Evolutionary conservation across 2,113 vertebrate species (phyloP).

Genomic region (Amphiprion percula): DNA sequence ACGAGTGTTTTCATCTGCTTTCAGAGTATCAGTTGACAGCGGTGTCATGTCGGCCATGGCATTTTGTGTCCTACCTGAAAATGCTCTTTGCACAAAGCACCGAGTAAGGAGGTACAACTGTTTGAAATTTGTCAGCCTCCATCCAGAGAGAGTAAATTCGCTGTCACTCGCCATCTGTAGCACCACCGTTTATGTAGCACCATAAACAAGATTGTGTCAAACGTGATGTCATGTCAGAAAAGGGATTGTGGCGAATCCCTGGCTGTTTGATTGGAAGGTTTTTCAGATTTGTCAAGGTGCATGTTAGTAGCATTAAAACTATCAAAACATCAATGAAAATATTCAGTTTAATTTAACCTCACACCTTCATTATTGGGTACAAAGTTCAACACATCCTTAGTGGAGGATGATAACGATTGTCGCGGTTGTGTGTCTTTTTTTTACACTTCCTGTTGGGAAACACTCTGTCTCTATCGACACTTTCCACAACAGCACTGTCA

Average conservation of each 20-base stretch:
- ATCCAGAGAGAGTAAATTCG: slow-evolving; percentile 26
- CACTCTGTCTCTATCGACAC: slow-evolving; percentile 44
- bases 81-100: slow-evolving; percentile 25
- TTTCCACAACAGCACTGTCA: slow-evolving; percentile 52
- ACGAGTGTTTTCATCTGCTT: slow-evolving; percentile 56
- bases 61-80: slow-evolving; percentile 41
- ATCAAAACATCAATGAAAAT: background rate
- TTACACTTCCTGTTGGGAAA: slow-evolving; percentile 57
- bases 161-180: slow-evolving; percentile 27
- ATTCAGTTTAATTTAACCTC: background rate
- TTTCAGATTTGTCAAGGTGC: background rate
- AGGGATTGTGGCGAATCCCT: slow-evolving; percentile 3
- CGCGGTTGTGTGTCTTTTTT: slow-evolving; percentile 54
- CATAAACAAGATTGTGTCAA: slow-evolving; percentile 46
- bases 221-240: slow-evolving; percentile 18
- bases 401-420: slow-evolving; percentile 26
- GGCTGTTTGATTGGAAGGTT: background rate
- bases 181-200: background rate
- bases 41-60: slow-evolving; percentile 22
- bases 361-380: background rate
- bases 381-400: background rate
- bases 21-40: slow-evolving; percentile 36
- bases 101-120: slow-evolving; percentile 27
- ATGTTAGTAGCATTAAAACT: background rate
- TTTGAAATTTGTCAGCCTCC: slow-evolving; percentile 29